phyloP scores from a whole-genome alignment of 1,140 invertebrate species.

The Magallana ariakensis region DNA sequence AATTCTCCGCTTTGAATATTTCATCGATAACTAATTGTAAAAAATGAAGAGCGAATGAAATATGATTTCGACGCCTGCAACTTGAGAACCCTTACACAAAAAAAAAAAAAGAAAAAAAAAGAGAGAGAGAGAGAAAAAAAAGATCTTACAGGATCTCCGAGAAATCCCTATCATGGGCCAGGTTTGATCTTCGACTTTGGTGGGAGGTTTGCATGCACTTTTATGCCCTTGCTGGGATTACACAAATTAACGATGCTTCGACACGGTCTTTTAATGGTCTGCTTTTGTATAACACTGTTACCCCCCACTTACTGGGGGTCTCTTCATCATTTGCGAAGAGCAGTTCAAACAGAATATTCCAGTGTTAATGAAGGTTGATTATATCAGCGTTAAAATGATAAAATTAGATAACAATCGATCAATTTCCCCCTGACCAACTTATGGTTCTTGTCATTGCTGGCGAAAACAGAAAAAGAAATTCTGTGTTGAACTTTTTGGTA shows the following conservation, averaged over 20 bases:
- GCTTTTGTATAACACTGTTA: neutral
- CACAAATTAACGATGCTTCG: neutral
- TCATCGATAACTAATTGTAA: conserved; percentile 17
- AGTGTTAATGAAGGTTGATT: conserved; percentile 23
- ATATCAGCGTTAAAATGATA: conserved; percentile 10
- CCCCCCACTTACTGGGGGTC: conserved; percentile 1
- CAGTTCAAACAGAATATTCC: conserved; percentile 22
- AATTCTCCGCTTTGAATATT: neutral
- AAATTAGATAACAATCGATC: conserved; percentile 36
- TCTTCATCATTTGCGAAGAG: neutral
- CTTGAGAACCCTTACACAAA: neutral
- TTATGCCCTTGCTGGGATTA: neutral
- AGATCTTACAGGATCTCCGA: neutral
- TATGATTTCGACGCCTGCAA: conserved; percentile 1
- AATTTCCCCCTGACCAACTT: conserved; percentile 3
- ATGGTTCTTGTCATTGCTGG: neutral
- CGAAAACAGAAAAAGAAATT: neutral
- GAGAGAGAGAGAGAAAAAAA: neutral
- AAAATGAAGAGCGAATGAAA: neutral
- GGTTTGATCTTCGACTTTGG: neutral
- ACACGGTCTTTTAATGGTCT: conserved; percentile 26
- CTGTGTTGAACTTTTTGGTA: no score
- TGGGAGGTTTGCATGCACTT: conserved; percentile 6
- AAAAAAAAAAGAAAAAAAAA: neutral
- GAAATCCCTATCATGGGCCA: neutral